Percentiles rank a stretch among this genome's conserved stretches.
These are phyloP conservation scores for Caloenas nicobarica DNA, from an alignment of 2,113 vertebrate species.

Conservation along the genomic window DNA sequence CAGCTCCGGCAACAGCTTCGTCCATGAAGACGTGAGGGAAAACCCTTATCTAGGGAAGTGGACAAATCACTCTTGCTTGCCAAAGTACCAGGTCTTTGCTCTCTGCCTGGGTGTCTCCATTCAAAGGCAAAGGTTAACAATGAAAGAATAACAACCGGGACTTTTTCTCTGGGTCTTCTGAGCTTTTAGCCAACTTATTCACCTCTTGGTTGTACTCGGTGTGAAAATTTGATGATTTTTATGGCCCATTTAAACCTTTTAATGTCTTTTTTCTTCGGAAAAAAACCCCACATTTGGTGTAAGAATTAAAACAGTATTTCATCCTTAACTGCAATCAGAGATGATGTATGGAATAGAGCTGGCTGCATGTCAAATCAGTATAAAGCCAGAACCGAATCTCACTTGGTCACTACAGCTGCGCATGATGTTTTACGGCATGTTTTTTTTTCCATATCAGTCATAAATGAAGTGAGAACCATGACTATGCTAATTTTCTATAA, in stretches of 20 bases:
- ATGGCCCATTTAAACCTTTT: constrained; percentile 71
- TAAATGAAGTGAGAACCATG: constrained; percentile 69
- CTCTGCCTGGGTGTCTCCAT: background rate
- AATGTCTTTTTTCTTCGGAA: constrained; percentile 40
- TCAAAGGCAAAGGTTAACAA: constrained; percentile 26
- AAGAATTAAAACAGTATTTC: constrained; percentile 77
- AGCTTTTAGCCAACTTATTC: constrained; percentile 55
- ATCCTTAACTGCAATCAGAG: constrained; percentile 64
- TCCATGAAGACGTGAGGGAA: fast-evolving
- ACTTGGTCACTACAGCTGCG: constrained; percentile 72
- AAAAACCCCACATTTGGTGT: constrained; percentile 52
- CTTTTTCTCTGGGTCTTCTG: background rate
- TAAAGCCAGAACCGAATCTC: constrained; percentile 74
- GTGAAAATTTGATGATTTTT: constrained; percentile 64
- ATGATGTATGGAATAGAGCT: constrained; percentile 74
- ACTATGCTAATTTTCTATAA: constrained; percentile 71
- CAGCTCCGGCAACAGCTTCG: background rate
- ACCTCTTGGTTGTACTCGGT: constrained; percentile 24
- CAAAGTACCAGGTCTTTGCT: background rate
- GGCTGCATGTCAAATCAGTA: constrained; percentile 73
- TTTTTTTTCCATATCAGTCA: constrained; percentile 58
- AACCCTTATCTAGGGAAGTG: background rate
- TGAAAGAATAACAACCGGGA: background rate
- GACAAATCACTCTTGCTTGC: background rate
- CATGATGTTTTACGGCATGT: constrained; percentile 63